Conservation (phyloP, 2,113 vertebrate genomes). For the Macquaria australasica region DNA sequence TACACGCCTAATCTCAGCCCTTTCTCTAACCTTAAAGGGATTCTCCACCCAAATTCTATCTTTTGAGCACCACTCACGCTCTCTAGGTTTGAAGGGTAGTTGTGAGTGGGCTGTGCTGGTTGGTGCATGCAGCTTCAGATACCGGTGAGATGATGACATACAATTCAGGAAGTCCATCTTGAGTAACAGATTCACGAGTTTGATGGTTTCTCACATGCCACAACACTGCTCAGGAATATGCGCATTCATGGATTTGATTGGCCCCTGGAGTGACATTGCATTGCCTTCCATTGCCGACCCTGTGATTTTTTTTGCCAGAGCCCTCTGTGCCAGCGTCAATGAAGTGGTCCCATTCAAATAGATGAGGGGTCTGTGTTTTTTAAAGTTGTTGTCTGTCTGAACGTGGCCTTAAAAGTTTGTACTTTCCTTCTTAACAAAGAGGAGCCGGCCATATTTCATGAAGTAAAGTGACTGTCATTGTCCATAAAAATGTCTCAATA, state of each 20-base stretch:
- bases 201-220: not conserved
- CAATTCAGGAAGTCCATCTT: not conserved
- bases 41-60: not conserved
- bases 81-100: not conserved
- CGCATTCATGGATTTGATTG: not conserved
- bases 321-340: not conserved
- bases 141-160: not conserved
- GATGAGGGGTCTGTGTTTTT: not conserved
- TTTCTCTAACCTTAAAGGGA: slow-evolving; percentile 10
- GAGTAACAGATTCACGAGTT: not conserved
- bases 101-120: not conserved
- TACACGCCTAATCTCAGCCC: not conserved
- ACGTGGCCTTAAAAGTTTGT: not conserved
- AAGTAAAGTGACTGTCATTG: not conserved
- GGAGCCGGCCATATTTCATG: not conserved
- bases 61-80: not conserved
- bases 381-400: not conserved
- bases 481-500: not conserved
- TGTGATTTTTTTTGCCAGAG: not conserved
- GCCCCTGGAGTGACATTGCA: not conserved
- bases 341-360: not conserved
- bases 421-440: not conserved
- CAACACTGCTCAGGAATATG: not conserved
- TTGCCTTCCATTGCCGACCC: not conserved
- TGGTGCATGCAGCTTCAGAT: not conserved